Evolutionary conservation across 2,113 vertebrate genomes (phyloP), one percentile per base, ranked within the genome.

Genomic region (Callionymus lyra): DNA sequence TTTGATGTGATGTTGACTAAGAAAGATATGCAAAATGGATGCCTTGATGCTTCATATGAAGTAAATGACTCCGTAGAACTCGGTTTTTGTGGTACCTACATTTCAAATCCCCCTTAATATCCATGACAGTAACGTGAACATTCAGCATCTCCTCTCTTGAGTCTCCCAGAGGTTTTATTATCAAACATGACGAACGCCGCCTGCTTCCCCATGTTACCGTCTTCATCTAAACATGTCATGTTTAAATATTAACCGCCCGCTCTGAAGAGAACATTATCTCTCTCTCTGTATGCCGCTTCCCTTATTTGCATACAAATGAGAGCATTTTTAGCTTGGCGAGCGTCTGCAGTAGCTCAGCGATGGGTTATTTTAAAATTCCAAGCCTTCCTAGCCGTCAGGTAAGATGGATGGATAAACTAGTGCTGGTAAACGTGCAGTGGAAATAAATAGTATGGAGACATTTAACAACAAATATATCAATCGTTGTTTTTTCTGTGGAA

Each of bases 241-340:
- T n/a, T 42, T 36, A 41, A 27, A 41, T 41, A 47, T 47, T 12
- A 52, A 33, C 43, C 10, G 21, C 21, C 21, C 21, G 21, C 21
- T 27, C 15, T 40, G 18, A 37, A 17, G 38, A 36, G 15, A 41
- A 31, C 38, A 37, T 31, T 31, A 14, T 41, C 33, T 47, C 16
- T 16, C 21, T 15, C 34, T 27, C 34, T 47, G 14, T 1, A 12
- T 10, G 3, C 48, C 15, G 27, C 1, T 1, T 12, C 18, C 18
- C 32, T 2, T 34, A 36, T 44, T 40, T 50, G 37, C 34, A 51
- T 59, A 34, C 34, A 42, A 53, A 47, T 42, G 19, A 42, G 17
- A 36, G 2, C 27, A 12, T 16, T 33, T 34, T 34, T 2, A 34
- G 21, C 21, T 27, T 8, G 21, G 21, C 8, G 21, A 5, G 21